Evolutionary conservation across 2,113 vertebrate species (phyloP).

Genomic region (Heterotilapia buettikoferi): DNA sequence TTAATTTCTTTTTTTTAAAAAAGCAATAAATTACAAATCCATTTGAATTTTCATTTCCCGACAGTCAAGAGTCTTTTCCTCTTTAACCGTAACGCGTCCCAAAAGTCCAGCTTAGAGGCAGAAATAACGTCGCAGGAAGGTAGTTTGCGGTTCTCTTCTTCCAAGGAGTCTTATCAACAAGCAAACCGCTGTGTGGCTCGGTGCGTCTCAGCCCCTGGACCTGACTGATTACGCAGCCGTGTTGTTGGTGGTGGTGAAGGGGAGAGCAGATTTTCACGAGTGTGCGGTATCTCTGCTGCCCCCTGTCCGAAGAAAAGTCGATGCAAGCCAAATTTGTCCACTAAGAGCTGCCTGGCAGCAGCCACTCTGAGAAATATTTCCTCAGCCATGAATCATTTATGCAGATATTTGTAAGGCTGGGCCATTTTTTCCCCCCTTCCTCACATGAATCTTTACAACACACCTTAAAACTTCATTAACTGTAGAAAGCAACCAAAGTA

Average conservation of each 20-base stretch:
- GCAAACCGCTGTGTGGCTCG: constrained; percentile 30
- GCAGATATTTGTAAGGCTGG: background rate
- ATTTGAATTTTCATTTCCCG: background rate
- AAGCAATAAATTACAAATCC: background rate
- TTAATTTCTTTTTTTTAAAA: background rate
- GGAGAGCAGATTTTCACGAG: constrained; percentile 37
- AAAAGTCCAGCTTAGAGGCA: background rate
- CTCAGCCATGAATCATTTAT: constrained; percentile 7
- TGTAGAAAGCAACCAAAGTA: background rate
- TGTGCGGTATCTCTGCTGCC: constrained; percentile 58
- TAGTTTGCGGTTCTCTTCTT: constrained; percentile 40
- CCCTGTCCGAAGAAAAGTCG: constrained; percentile 63
- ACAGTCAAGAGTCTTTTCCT: background rate
- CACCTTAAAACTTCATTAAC: background rate
- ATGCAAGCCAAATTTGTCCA: background rate
- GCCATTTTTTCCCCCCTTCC: background rate
- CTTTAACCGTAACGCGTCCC: constrained; percentile 26
- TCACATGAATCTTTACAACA: background rate
- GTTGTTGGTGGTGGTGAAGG: background rate
- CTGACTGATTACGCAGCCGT: constrained; percentile 65
- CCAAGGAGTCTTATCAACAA: constrained; percentile 68
- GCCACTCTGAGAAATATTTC: background rate
- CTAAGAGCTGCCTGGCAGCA: background rate
- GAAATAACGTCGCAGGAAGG: constrained; percentile 3
- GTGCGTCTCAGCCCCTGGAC: constrained; percentile 59